Evolutionary conservation across 1,140 invertebrate genomes (phyloP).

Genomic region (Neodiprion virginianus): DNA sequence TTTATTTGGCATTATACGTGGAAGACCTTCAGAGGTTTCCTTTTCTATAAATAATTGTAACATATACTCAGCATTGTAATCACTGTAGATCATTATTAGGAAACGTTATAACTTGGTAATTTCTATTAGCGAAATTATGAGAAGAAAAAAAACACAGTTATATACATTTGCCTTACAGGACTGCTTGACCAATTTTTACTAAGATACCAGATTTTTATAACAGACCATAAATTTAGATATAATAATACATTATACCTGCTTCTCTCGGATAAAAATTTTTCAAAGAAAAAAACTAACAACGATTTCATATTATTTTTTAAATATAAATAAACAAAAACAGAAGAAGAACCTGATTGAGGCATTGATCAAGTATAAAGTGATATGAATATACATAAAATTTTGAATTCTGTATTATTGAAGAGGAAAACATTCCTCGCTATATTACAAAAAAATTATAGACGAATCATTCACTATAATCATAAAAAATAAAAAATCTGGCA

Average conservation of each 20-base stretch:
- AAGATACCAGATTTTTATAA: slow-evolving; percentile 29
- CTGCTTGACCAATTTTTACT: slow-evolving; percentile 40
- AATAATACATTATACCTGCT: background rate
- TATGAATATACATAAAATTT: slow-evolving; percentile 18
- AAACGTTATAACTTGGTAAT: no score
- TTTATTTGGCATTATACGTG: no score
- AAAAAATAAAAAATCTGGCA: background rate
- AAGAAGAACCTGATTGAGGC: background rate
- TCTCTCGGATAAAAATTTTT: background rate
- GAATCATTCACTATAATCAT: background rate
- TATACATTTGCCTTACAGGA: background rate
- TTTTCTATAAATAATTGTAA: no score
- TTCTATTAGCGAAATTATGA: no score
- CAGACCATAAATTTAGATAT: background rate
- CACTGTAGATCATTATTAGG: no score
- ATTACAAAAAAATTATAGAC: background rate
- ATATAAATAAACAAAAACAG: background rate
- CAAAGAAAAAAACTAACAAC: background rate
- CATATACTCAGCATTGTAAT: no score
- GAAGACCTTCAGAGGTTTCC: no score
- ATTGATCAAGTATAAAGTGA: background rate
- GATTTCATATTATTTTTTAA: background rate
- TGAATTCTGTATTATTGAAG: slow-evolving; percentile 27
- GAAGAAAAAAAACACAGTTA: background rate
- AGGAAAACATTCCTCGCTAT: background rate